phyloP scores from a whole-genome alignment of 1,140 invertebrate genomes.

The Lepidotrigona ventralis region DNA sequence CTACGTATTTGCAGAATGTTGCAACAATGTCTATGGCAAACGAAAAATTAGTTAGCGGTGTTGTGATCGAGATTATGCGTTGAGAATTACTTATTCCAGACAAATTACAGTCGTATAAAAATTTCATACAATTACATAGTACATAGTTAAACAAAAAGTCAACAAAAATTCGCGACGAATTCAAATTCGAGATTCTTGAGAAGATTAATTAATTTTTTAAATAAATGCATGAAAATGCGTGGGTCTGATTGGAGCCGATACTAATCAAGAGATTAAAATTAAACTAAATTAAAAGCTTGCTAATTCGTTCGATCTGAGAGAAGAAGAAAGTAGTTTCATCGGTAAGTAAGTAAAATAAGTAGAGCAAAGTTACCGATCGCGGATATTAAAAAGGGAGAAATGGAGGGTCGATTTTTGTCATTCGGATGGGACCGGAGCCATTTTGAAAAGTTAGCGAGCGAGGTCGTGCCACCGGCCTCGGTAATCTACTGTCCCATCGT shows the following conservation, averaged over 20 bases:
- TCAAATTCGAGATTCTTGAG: no score
- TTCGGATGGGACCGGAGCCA: background rate
- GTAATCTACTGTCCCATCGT: slow-evolving; percentile 60
- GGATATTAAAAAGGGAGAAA: slow-evolving; percentile 34
- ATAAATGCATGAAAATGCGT: no score
- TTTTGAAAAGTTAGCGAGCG: slow-evolving; percentile 47
- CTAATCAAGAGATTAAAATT: background rate
- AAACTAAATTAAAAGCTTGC: background rate
- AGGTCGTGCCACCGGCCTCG: slow-evolving; percentile 13
- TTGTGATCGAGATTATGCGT: slow-evolving; percentile 9
- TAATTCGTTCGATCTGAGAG: background rate
- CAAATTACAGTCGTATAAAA: background rate
- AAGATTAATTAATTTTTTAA: no score
- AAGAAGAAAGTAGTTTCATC: background rate
- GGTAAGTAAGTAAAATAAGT: background rate
- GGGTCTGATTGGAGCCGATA: background rate
- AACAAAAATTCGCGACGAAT: no score
- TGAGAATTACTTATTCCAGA: background rate
- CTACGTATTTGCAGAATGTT: slow-evolving; percentile 8
- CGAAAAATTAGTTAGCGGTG: background rate
- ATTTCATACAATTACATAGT: no score
- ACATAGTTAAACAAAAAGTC: no score
- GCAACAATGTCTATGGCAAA: background rate
- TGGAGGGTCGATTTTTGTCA: slow-evolving; percentile 24
- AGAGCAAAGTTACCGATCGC: slow-evolving; percentile 10